phyloP scores from a whole-genome alignment of 2,797 vertebrate genomes.

The Vipera ursinii region DNA sequence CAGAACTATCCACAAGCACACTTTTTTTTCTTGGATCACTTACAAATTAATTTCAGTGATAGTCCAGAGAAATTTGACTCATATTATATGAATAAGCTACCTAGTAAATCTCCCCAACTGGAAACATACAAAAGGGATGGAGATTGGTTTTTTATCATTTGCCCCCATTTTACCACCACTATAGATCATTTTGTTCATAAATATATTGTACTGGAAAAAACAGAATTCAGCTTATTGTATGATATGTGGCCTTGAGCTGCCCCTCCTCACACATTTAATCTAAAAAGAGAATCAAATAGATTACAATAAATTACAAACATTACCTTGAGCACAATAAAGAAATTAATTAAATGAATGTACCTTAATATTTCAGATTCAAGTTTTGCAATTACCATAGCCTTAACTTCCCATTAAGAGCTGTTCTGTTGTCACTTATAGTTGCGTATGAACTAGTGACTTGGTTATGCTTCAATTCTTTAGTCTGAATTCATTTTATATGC shows the following conservation, averaged over 20 bases:
- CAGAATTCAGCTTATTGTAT: background rate
- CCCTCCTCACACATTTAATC: background rate
- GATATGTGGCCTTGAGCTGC: background rate
- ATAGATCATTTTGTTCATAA: too few species aligned
- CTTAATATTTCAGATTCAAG: background rate
- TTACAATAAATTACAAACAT: background rate
- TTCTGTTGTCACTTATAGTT: background rate
- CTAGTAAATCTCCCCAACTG: too few species aligned
- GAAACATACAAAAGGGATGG: too few species aligned
- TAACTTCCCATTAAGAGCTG: background rate
- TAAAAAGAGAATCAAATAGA: background rate
- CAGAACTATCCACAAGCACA: too few species aligned
- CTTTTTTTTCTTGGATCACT: background rate
- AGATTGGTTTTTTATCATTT: too few species aligned
- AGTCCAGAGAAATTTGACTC: conserved; percentile 58
- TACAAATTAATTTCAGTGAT: conserved; percentile 51
- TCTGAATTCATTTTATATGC: too few species aligned
- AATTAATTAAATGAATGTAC: background rate
- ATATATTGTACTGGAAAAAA: background rate
- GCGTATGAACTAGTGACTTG: background rate
- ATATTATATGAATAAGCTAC: too few species aligned
- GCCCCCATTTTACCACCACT: too few species aligned
- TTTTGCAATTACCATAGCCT: background rate
- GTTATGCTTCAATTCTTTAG: background rate
- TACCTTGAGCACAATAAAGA: background rate